phyloP scores from a whole-genome alignment of 2,888 invertebrate species.

The Yponomeuta cagnagella region DNA sequence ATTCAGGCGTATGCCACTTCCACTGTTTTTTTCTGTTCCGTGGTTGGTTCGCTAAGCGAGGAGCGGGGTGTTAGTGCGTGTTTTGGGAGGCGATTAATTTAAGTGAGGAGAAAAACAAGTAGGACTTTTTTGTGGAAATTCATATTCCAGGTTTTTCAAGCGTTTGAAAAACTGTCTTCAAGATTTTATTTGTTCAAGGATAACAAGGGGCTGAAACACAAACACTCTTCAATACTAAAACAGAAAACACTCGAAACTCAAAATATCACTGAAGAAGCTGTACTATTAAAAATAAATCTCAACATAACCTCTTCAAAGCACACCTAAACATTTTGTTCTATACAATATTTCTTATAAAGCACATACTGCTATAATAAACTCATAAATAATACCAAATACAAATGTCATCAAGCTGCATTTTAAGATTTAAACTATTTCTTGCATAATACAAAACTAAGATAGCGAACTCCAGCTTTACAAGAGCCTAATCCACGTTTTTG shows the following conservation, averaged over 20 bases:
- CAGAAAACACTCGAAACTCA: constrained; percentile 1
- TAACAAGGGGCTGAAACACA: neutral
- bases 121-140: no score
- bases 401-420: no score
- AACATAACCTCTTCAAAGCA: constrained; percentile 2
- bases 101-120: neutral
- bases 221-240: constrained; percentile 3
- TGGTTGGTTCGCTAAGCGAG: neutral
- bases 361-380: no score
- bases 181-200: neutral
- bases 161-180: neutral
- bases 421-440: no score
- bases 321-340: neutral
- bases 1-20: no score
- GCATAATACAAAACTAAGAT: no score
- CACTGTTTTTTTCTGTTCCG: no score
- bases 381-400: no score
- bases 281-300: neutral
- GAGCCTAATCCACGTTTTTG: no score
- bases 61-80: neutral
- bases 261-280: neutral
- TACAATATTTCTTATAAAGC: neutral
- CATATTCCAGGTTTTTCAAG: no score
- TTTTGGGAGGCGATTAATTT: neutral
- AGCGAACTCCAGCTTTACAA: no score